Evolutionary conservation across 2,888 invertebrate genomes (phyloP).

Genomic region (Diadegma fenestrale): DNA sequence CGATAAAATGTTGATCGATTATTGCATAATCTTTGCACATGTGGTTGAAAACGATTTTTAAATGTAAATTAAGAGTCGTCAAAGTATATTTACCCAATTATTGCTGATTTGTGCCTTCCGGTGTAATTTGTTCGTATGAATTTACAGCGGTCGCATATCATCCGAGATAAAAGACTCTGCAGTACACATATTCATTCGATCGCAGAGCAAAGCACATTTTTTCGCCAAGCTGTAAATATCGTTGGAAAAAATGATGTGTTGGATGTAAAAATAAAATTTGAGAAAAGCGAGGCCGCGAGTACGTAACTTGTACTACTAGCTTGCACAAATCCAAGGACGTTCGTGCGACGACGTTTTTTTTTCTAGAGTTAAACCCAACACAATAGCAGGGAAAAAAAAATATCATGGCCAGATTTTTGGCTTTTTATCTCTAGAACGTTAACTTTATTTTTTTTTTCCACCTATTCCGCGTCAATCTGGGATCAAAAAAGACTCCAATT

Average conservation of each 20-base stretch:
- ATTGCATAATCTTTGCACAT: background rate
- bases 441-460: too few species aligned
- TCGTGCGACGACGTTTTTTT: background rate
- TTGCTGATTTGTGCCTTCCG: slow-evolving; percentile 17
- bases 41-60: background rate
- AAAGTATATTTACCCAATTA: slow-evolving; percentile 2
- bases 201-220: background rate
- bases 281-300: background rate
- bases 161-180: background rate
- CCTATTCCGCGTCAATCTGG: too few species aligned
- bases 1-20: slow-evolving; percentile 13
- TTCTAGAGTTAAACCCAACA: background rate
- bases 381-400: background rate
- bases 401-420: background rate
- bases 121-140: background rate
- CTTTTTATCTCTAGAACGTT: background rate
- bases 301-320: background rate
- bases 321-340: background rate
- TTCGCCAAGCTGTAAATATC: background rate
- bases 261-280: background rate
- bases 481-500: too few species aligned
- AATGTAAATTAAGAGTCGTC: background rate
- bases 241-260: background rate
- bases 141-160: background rate
- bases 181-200: background rate